Base-by-base conservation (phyloP, 2,797 vertebrate genomes). In the Nyctalus aviator region DNA sequence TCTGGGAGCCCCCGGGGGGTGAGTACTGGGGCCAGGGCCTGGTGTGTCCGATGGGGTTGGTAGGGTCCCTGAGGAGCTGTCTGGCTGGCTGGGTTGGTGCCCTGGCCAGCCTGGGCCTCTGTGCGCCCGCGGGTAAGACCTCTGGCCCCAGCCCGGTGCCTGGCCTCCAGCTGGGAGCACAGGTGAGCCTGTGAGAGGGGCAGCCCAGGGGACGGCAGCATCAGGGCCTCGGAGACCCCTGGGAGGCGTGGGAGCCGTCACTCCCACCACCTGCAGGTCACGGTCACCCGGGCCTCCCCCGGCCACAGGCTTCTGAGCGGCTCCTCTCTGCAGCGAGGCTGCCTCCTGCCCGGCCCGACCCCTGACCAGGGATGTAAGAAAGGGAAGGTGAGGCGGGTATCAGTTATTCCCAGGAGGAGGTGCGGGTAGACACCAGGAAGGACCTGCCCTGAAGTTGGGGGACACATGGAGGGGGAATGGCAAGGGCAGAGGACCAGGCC, bases 11-110 rank as follows among this genome's bases (percentile, higher is more conserved):
- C 62, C 88, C 71, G 10, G 10, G 7, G 4, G 95, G 97, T 97
- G 84, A 97, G 96, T 96, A 30, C 30, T 35, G 23, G 37, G 59
- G n/a, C 32, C 69, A 57, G n/a, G 64, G 57, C 35, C 32, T 44
- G 44, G 81, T 11, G 10, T 35, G 59, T 57, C 21, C 48, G n/a
- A 8, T 41, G 1, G 0, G 4, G 6, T 20, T 32, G 30, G 37
- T 8, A 37, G 4, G 59, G 69, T 53, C 15, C n/a, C 13, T 75
- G 37, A 72, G 23, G 14, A 53, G 35, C 8, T 86, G 48, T 69
- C 72, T 69, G 59, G 41, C 13, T 79, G 14, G 13, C 13, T 79
- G 14, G 17, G 55, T 11, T 89, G 48, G 53, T 75, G 37, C 66
- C 41, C 37, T 50, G 46, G 62, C 35, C 71, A 50, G 50, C 73